Conservation (phyloP, 2,113 vertebrate species). For the Arothron firmamentum region DNA sequence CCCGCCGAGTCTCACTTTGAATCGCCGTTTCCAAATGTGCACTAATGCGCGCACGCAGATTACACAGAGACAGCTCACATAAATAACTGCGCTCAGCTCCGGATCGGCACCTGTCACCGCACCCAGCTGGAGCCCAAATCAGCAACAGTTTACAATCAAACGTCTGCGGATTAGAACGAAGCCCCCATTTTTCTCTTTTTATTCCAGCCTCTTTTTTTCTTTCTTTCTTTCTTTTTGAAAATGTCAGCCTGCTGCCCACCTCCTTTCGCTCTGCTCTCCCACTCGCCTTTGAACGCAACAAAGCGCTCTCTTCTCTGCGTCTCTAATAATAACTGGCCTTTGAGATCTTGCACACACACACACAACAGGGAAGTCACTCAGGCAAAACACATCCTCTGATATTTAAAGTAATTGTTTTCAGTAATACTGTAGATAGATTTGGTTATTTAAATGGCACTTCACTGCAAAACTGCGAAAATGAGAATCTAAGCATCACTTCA, state of each 20-base stretch:
- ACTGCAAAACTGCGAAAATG: not conserved
- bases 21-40: too few species aligned
- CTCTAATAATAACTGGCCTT: conserved; percentile 46
- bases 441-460: too few species aligned
- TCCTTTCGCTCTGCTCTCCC: conserved; percentile 6
- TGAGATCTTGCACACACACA: conserved; percentile 36
- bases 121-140: conserved; percentile 54
- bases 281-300: conserved; percentile 43
- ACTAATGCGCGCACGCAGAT: too few species aligned
- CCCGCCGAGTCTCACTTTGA: too few species aligned
- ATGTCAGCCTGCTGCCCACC: conserved; percentile 13
- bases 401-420: conserved; percentile 9
- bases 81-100: conserved; percentile 34
- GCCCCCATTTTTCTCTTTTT: conserved; percentile 25
- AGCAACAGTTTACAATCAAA: conserved; percentile 57
- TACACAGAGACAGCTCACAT: conserved; percentile 17
- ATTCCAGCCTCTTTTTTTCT: conserved; percentile 21
- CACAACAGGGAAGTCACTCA: not conserved
- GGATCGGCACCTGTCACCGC: conserved; percentile 46
- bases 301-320: conserved; percentile 40
- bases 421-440: too few species aligned
- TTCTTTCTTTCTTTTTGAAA: conserved; percentile 28
- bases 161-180: conserved; percentile 26
- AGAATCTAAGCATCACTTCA: conserved; percentile 4
- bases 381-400: conserved; percentile 22